These are phyloP conservation scores for Erebia palarica DNA, from an alignment of 2,888 invertebrate genomes.

Conservation along the genomic window DNA sequence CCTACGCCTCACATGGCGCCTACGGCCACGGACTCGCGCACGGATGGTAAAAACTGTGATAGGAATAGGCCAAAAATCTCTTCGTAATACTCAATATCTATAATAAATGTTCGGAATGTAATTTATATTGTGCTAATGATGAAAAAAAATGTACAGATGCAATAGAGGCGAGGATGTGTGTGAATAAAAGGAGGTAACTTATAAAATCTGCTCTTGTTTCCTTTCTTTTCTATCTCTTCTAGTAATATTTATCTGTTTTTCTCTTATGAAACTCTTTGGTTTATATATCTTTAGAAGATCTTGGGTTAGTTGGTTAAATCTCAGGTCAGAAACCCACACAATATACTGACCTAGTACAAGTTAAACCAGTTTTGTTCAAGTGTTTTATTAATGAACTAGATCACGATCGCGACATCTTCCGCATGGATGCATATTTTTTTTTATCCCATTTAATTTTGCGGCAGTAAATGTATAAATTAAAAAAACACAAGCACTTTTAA, in stretches of 20 bases:
- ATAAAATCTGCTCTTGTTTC: slow-evolving; percentile 37
- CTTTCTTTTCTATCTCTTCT: background rate
- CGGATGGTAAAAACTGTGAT: slow-evolving; percentile 78
- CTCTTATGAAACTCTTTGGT: background rate
- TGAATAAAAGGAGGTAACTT: slow-evolving; percentile 73
- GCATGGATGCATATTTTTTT: too few species aligned
- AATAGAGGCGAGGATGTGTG: slow-evolving; percentile 73
- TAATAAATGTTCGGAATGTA: slow-evolving; percentile 64
- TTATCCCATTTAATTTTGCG: too few species aligned
- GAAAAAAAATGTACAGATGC: slow-evolving; percentile 64
- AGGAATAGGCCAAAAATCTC: slow-evolving; percentile 61
- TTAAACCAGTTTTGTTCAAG: too few species aligned
- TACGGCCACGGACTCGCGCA: slow-evolving; percentile 52
- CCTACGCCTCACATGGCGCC: slow-evolving; percentile 49
- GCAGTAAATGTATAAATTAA: too few species aligned
- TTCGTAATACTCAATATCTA: slow-evolving; percentile 59
- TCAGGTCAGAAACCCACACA: too few species aligned
- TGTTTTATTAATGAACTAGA: too few species aligned
- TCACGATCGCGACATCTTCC: too few species aligned
- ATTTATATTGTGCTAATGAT: slow-evolving; percentile 56
- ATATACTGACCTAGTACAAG: too few species aligned
- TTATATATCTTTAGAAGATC: too few species aligned
- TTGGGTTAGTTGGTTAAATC: too few species aligned
- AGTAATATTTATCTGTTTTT: background rate
- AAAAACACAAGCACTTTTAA: too few species aligned